These are phyloP conservation scores for Lemur catta DNA, from an alignment of 2,797 vertebrate genomes.

Conservation along the genomic window DNA sequence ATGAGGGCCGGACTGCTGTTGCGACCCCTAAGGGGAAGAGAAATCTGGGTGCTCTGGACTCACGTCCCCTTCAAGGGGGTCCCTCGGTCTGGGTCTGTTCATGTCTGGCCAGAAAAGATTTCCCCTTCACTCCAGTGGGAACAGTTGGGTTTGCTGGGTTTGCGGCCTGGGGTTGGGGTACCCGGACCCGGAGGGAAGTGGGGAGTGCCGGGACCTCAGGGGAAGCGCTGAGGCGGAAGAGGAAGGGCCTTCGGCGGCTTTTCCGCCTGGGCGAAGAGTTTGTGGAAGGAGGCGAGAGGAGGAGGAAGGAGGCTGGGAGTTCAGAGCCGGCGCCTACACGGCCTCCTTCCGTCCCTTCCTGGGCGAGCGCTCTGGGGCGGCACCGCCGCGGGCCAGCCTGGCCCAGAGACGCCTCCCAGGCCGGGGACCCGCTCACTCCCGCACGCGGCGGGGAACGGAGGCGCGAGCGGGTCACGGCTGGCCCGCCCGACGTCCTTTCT, in stretches of 20 bases:
- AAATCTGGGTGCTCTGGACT: neutral
- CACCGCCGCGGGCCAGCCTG: fast-evolving
- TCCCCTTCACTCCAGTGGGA: neutral
- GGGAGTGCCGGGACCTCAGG: too few species aligned
- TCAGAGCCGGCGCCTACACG: fast-evolving
- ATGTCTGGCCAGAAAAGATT: neutral
- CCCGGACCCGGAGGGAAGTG: fast-evolving
- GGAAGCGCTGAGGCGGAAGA: too few species aligned
- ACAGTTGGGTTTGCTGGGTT: neutral
- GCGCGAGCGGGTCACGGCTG: fast-evolving
- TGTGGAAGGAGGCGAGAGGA: neutral
- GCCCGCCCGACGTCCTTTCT: neutral
- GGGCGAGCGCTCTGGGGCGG: fast-evolving
- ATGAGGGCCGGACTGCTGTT: neutral
- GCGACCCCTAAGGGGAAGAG: neutral
- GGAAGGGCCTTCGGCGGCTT: neutral
- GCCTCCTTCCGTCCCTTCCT: neutral
- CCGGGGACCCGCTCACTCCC: neutral
- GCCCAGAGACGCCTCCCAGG: too few species aligned
- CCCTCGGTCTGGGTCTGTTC: too few species aligned
- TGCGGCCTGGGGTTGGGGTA: neutral
- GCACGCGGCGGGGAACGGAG: fast-evolving
- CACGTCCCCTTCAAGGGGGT: neutral
- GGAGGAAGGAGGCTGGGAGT: neutral
- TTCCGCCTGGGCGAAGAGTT: neutral